phyloP scores from a whole-genome alignment of 2,797 vertebrate species.

The Pyrocephalus nanus region DNA sequence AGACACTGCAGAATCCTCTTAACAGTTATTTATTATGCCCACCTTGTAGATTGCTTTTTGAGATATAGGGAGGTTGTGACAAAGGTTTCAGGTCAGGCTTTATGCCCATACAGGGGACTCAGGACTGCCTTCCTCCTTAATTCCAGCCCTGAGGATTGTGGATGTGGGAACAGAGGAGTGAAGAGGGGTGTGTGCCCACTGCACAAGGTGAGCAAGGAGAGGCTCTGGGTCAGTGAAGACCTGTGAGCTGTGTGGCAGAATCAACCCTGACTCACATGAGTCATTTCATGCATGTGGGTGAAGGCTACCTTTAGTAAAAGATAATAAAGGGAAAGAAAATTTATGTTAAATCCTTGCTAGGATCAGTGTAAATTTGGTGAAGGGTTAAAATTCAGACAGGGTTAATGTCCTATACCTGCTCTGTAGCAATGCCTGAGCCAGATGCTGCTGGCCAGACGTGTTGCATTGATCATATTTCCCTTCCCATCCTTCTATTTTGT shows the following conservation, averaged over 20 bases:
- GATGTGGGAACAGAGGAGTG: not conserved
- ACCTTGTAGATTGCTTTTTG: not conserved
- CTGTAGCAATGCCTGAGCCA: not conserved
- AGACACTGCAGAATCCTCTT: constrained; percentile 7
- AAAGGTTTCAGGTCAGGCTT: not conserved
- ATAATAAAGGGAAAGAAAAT: not conserved
- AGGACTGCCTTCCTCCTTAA: not conserved
- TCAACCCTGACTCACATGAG: not conserved
- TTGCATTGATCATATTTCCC: not conserved
- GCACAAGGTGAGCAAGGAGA: accelerated
- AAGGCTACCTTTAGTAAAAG: not conserved
- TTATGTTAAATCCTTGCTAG: not conserved
- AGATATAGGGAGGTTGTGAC: not conserved
- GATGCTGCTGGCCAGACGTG: not conserved
- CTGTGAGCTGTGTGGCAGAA: not conserved
- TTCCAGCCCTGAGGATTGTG: not conserved
- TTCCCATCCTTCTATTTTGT: not conserved
- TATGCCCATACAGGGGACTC: not conserved
- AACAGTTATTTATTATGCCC: not conserved
- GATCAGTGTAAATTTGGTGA: not conserved
- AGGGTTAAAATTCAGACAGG: not conserved
- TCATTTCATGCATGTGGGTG: not conserved
- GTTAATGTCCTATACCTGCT: not conserved
- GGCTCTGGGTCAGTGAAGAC: not conserved
- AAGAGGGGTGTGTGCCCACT: accelerated